Conservation (phyloP, 2,888 invertebrate genomes). For the Melinaea menophilus region DNA sequence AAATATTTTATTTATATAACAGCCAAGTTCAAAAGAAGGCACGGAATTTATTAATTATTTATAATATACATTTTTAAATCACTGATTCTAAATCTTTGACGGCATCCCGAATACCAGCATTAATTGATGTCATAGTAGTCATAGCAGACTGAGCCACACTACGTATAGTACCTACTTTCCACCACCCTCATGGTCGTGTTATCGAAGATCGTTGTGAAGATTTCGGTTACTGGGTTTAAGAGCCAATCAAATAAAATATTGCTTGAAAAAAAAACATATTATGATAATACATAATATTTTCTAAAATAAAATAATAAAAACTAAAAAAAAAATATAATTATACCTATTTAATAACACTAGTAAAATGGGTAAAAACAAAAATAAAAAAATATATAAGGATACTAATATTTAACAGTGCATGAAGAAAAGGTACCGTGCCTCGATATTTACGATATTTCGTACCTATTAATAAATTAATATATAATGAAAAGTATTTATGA, state of each 20-base stretch:
- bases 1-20: too few relatives aligned
- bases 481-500: slow-evolving; percentile 21
- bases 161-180: slow-evolving; percentile 50
- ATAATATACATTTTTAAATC: slow-evolving; percentile 33
- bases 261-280: slow-evolving; percentile 29
- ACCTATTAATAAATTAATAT: slow-evolving; percentile 25
- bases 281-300: too few relatives aligned
- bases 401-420: slow-evolving; percentile 32
- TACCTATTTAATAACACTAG: too few relatives aligned
- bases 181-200: slow-evolving; percentile 70
- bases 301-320: too few relatives aligned
- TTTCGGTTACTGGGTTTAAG: slow-evolving; percentile 62
- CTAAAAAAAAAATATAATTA: too few relatives aligned
- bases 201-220: slow-evolving; percentile 69
- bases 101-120: slow-evolving; percentile 49
- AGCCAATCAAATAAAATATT: slow-evolving; percentile 72
- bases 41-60: too few relatives aligned
- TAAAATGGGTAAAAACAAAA: too few relatives aligned
- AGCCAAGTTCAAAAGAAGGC: too few relatives aligned
- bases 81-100: slow-evolving; percentile 49
- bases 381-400: too few relatives aligned
- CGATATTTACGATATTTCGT: slow-evolving; percentile 30
- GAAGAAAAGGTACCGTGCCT: slow-evolving; percentile 45
- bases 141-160: slow-evolving; percentile 51
- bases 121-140: slow-evolving; percentile 42